These are phyloP conservation scores for Bombus superbus DNA, from an alignment of 1,140 invertebrate species.

Conservation along the genomic window DNA sequence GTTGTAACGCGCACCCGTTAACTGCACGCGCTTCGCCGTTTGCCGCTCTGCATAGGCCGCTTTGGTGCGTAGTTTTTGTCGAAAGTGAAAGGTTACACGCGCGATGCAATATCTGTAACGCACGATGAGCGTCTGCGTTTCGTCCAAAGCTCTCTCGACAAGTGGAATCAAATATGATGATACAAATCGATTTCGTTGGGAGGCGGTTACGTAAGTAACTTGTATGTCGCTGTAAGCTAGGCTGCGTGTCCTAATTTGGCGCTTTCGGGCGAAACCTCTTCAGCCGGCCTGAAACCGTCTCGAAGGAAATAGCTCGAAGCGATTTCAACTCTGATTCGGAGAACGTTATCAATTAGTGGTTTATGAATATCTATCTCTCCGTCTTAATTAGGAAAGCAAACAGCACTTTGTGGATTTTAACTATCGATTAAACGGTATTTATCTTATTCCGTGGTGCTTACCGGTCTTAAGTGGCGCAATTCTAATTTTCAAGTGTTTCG, in stretches of 20 bases:
- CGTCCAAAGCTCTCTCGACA: too few species aligned
- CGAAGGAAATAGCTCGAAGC: background rate
- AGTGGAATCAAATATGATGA: conserved; percentile 24
- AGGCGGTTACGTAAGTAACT: conserved; percentile 14
- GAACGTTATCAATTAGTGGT: background rate
- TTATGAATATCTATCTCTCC: background rate
- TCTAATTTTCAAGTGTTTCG: too few species aligned
- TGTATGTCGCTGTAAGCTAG: background rate
- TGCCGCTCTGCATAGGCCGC: too few species aligned
- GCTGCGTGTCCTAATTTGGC: conserved; percentile 20
- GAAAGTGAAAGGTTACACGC: conserved; percentile 21
- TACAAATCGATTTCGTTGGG: conserved; percentile 25
- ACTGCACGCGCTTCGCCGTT: too few species aligned
- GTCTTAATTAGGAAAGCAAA: background rate
- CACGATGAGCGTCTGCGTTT: background rate
- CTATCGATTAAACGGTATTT: background rate
- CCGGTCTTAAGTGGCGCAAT: too few species aligned
- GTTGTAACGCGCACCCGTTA: background rate
- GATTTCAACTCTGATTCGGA: background rate
- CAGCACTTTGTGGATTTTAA: background rate
- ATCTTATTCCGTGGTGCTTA: background rate
- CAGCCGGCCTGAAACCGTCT: background rate
- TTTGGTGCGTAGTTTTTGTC: background rate
- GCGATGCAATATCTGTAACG: background rate
- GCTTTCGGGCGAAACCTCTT: conserved; percentile 3